Conservation (phyloP, 2,797 vertebrate genomes). For the Pygocentrus nattereri region DNA sequence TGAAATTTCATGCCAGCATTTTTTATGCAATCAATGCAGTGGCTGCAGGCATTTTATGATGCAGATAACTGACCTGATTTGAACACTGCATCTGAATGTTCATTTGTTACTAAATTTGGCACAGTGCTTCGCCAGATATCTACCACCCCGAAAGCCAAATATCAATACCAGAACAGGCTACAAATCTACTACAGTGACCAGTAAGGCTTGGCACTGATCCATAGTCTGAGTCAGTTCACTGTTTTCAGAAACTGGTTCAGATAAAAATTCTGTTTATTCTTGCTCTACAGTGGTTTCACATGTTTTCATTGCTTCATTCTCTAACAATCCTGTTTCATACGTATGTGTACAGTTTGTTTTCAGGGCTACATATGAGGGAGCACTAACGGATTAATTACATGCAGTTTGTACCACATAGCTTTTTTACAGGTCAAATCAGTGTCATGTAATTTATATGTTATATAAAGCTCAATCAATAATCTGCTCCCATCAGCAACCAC, state of each 20-base stretch:
- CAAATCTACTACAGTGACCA: neutral
- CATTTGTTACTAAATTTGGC: neutral
- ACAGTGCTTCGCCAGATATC: neutral
- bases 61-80: neutral
- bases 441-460: neutral
- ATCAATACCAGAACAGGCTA: neutral
- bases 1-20: neutral
- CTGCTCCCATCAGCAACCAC: neutral
- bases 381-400: neutral
- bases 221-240: neutral
- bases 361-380: neutral
- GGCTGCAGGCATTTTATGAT: neutral
- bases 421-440: conserved; percentile 42
- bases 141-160: neutral
- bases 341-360: neutral
- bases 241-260: neutral
- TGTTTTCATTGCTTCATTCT: neutral
- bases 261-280: neutral
- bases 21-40: neutral
- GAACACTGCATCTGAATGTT: neutral
- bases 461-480: neutral
- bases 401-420: conserved; percentile 22
- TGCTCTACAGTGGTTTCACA: neutral
- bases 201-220: neutral
- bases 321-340: neutral